These are phyloP conservation scores for Onthophagus taurus DNA, from an alignment of 1,140 invertebrate species.

Conservation along the genomic window DNA sequence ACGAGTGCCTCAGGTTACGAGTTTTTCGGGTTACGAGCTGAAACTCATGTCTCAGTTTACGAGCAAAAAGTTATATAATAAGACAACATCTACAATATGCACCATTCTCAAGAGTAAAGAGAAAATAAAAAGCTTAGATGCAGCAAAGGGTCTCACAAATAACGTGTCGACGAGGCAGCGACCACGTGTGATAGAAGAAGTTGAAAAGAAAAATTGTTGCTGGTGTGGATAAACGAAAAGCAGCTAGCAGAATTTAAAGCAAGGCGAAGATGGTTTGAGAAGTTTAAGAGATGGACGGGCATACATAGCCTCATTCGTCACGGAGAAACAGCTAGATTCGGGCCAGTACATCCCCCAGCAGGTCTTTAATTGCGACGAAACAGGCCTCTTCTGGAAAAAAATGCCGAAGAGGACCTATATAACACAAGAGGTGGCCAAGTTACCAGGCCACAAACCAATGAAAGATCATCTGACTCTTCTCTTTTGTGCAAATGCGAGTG, in stretches of 20 bases:
- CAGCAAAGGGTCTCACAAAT: no score
- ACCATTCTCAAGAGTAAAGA: no score
- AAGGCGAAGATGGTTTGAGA: slow-evolving; percentile 2
- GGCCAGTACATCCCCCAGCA: not conserved
- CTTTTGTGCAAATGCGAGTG: not conserved
- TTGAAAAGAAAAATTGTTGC: slow-evolving; percentile 21
- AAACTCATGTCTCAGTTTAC: no score
- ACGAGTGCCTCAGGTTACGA: no score
- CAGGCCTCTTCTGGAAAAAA: slow-evolving; percentile 6
- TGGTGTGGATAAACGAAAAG: slow-evolving; percentile 11
- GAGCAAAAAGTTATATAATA: no score
- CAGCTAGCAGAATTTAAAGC: slow-evolving; percentile 1
- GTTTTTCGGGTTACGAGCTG: no score
- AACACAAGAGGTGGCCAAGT: no score
- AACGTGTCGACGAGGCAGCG: slow-evolving; percentile 14
- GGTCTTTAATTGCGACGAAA: not conserved
- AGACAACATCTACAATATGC: no score
- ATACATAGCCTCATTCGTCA: not conserved
- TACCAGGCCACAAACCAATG: slow-evolving; percentile 1
- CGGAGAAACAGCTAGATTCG: not conserved
- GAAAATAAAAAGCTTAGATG: no score
- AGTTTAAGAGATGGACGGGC: not conserved
- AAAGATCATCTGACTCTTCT: not conserved
- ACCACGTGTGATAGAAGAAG: slow-evolving; percentile 14
- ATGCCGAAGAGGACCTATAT: not conserved